Evolutionary conservation across 2,888 invertebrate genomes (phyloP), one percentile per base, ranked within the genome.

Genomic region (Cyclophora punctaria): DNA sequence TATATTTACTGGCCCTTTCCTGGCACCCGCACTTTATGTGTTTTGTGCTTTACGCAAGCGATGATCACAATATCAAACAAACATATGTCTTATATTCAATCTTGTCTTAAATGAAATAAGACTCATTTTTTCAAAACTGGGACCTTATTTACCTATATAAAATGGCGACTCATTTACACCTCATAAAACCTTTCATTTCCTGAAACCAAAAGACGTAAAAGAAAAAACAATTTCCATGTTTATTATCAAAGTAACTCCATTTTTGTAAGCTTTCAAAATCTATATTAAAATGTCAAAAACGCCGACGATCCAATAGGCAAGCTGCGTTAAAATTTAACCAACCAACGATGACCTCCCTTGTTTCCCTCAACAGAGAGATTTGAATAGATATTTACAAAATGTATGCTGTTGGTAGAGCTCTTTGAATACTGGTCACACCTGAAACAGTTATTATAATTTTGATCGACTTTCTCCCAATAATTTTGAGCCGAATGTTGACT

Each of bases 371-470:
- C 34, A 33, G 34, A 35, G 7, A 34, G 45, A 45, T 50, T 20
- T 45, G 2, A 7, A 45, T 42, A 40, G 6, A 45, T 46, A 50
- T 34, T 3, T 20, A 44, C 40, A 37, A 35, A 46, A 52, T n/a
- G 50, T 44, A 46, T 49, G 51, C 34, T 44, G 40, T 50, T 47
- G 46, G 34, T 47, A 52, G 37, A 49, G 69, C 40, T 65, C 71
- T 46, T 3, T 6, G 35, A 50, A 62, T 47, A 51, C 6, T 71
- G 65, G 75, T 50, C 47, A 48, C 58, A 66, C 67, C 67, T 73
- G 72, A 62, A 69, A 67, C 72, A 65, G 71, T 73, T 75, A 76
- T 80, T 79, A 75, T 79, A 78, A 81, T 78, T 80, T 77, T 74
- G 75, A 83, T 78, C 75, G 75, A 64, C 67, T 69, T 64, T 63